Evolutionary conservation across 2,113 vertebrate species (phyloP).

Genomic region (Columba livia): DNA sequence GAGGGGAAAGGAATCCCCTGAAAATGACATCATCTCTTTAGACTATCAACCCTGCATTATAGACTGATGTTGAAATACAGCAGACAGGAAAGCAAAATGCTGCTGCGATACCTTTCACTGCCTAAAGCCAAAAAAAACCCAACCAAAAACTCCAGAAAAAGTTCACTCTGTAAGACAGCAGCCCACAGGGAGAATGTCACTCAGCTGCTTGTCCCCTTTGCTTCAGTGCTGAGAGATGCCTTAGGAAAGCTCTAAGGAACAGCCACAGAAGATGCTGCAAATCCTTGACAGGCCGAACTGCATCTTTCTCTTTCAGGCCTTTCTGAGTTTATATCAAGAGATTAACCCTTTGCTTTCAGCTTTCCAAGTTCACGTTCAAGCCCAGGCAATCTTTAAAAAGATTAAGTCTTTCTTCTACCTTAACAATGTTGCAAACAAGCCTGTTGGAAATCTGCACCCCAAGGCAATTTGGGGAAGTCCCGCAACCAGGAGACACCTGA

Average conservation of each 20-base stretch:
- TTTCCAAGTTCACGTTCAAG: not conserved
- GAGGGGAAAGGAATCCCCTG: not conserved
- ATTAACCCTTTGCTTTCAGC: not conserved
- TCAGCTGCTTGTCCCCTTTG: not conserved
- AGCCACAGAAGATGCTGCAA: not conserved
- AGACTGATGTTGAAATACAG: not conserved
- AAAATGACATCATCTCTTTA: not conserved
- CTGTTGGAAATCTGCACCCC: not conserved
- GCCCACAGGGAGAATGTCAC: not conserved
- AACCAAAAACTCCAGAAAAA: not conserved
- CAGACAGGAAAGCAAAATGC: not conserved
- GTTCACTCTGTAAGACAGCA: not conserved
- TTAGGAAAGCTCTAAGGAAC: conserved; percentile 36
- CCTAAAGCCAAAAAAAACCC: not conserved
- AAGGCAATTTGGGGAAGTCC: not conserved
- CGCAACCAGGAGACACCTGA: not conserved
- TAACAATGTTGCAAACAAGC: not conserved
- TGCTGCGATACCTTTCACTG: not conserved
- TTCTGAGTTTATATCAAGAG: not conserved
- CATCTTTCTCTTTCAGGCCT: not conserved
- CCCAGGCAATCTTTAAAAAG: not conserved
- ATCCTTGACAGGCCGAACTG: not conserved
- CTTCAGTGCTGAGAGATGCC: not conserved
- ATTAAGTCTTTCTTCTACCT: not conserved
- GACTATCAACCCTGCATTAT: not conserved